These are phyloP conservation scores for Drosophila barbarae DNA, from an alignment of 2,888 invertebrate species.

Conservation along the genomic window DNA sequence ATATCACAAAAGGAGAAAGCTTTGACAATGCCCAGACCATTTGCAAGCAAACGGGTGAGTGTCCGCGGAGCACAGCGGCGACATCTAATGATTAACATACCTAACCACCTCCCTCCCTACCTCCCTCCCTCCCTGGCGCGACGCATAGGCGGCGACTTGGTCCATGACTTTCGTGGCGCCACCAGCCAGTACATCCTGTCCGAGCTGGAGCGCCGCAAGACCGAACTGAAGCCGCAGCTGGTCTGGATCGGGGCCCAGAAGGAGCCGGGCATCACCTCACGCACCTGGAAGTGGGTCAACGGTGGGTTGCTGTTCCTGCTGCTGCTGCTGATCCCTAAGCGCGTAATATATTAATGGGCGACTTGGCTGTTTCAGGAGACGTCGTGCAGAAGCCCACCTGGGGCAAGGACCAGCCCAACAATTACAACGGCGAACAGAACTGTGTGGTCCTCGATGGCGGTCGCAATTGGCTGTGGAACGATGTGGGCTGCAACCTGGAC, in stretches of 20 bases:
- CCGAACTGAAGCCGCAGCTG: constrained; percentile 89
- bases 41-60: constrained; percentile 86
- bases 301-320: constrained; percentile 81
- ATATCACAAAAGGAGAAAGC: constrained; percentile 89
- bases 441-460: constrained; percentile 96
- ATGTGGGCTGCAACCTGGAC: constrained; percentile 95
- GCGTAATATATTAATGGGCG: not conserved
- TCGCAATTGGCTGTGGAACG: constrained; percentile 95
- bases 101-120: not conserved
- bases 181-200: constrained; percentile 82
- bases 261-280: constrained; percentile 89
- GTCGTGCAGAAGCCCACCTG: constrained; percentile 89
- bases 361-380: constrained; percentile 82
- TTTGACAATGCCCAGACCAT: constrained; percentile 89
- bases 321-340: not conserved
- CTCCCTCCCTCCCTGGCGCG: not conserved
- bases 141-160: constrained; percentile 77
- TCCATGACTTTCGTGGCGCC: constrained; percentile 79
- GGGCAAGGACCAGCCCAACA: constrained; percentile 97
- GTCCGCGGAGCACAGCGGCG: not conserved
- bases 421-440: constrained; percentile 96
- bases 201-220: constrained; percentile 89
- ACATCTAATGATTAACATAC: constrained; percentile 6
- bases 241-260: constrained; percentile 96
- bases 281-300: constrained; percentile 94